Evolutionary conservation across 2,797 vertebrate species (phyloP).

Genomic region (Myotis vivesi): DNA sequence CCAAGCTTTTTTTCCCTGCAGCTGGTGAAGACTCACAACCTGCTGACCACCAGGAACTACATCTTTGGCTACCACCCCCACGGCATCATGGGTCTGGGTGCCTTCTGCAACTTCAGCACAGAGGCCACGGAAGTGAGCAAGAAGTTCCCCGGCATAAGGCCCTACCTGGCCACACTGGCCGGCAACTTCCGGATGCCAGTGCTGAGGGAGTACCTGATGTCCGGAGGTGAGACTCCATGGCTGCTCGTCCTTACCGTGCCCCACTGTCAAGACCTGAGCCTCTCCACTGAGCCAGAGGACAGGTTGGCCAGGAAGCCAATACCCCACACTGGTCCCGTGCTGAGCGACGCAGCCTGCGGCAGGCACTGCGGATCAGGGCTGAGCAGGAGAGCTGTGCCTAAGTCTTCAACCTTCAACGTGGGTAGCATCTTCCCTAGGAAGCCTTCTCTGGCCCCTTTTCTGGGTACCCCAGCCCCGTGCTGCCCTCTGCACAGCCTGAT

Average conservation of each 20-base stretch:
- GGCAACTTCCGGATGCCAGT: conserved; percentile 96
- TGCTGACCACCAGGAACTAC: conserved; percentile 95
- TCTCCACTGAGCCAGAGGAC: background rate
- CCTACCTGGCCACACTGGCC: conserved; percentile 94
- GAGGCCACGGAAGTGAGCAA: conserved; percentile 95
- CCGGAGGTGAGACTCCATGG: conserved; percentile 90
- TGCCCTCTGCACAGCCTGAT: background rate
- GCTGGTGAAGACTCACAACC: conserved; percentile 96
- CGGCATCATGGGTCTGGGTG: conserved; percentile 95
- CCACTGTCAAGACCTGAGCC: background rate
- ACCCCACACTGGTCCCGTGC: background rate
- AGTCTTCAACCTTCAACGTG: background rate
- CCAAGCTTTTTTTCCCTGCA: conserved; percentile 73
- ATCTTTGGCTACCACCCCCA: conserved; percentile 98
- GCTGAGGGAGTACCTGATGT: conserved; percentile 97
- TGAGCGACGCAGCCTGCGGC: background rate
- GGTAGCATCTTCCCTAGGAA: background rate
- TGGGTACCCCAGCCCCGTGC: background rate
- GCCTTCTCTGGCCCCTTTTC: background rate
- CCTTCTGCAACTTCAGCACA: conserved; percentile 98
- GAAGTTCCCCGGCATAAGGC: conserved; percentile 95
- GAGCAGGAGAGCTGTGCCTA: background rate
- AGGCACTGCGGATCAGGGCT: fast-evolving
- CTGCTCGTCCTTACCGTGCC: background rate
- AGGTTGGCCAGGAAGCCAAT: background rate